Evolutionary conservation across 2,113 vertebrate species (phyloP).

Genomic region (Sclerurus mexicanus): DNA sequence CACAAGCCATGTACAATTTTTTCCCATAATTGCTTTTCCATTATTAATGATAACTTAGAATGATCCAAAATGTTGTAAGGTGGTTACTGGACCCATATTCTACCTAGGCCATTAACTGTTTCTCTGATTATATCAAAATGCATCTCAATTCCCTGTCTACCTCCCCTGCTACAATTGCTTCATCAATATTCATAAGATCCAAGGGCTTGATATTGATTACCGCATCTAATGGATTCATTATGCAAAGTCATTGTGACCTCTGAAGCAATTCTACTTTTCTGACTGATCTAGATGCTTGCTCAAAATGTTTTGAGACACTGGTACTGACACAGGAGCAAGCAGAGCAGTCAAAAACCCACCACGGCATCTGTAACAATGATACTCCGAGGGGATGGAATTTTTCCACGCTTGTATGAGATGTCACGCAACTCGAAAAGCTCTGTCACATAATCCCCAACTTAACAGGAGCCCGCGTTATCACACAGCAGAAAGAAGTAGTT

Average conservation of each 20-base stretch:
- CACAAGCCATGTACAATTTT: background rate
- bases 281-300: background rate
- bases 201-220: slow-evolving; percentile 76
- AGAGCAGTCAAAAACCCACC: background rate
- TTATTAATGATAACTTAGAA: slow-evolving; percentile 41
- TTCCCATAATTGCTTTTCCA: background rate
- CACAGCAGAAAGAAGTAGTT: slow-evolving; percentile 20
- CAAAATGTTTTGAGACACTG: background rate
- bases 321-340: background rate
- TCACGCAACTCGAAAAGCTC: background rate
- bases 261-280: slow-evolving; percentile 14
- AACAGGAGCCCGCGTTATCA: slow-evolving; percentile 36
- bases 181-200: slow-evolving; percentile 78
- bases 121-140: slow-evolving; percentile 66
- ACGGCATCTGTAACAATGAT: background rate
- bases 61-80: slow-evolving; percentile 38
- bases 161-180: slow-evolving; percentile 60
- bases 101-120: slow-evolving; percentile 66
- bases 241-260: slow-evolving; percentile 60
- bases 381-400: background rate
- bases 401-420: background rate
- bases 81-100: slow-evolving; percentile 59
- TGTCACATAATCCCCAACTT: background rate
- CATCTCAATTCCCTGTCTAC: slow-evolving; percentile 70
- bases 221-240: slow-evolving; percentile 75